Evolutionary conservation across 2,888 invertebrate genomes (phyloP).

Genomic region (Sesia bembeciformis): DNA sequence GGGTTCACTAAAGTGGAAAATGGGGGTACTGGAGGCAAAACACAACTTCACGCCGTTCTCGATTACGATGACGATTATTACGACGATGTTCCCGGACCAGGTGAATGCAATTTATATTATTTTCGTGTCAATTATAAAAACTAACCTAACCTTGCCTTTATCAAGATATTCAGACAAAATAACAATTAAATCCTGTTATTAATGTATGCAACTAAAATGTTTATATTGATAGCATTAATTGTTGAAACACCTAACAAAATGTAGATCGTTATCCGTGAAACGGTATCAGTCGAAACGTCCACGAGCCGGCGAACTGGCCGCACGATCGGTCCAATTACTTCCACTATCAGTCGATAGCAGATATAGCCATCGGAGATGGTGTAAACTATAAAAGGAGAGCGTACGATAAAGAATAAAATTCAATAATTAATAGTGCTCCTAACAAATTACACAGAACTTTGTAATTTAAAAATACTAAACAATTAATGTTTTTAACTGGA

Average conservation of each 20-base stretch:
- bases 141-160: not conserved
- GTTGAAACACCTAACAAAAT: slow-evolving; percentile 13
- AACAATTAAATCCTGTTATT: slow-evolving; percentile 28
- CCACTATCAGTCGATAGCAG: slow-evolving; percentile 37
- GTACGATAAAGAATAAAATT: not conserved
- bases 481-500: too few species aligned
- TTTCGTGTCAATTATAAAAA: not conserved
- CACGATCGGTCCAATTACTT: slow-evolving; percentile 38
- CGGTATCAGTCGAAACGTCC: slow-evolving; percentile 12
- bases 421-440: not conserved
- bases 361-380: slow-evolving; percentile 21
- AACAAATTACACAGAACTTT: too few species aligned
- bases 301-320: slow-evolving; percentile 19
- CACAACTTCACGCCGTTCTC: slow-evolving; percentile 81
- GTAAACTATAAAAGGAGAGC: slow-evolving; percentile 11
- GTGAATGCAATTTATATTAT: slow-evolving; percentile 23
- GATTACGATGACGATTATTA: slow-evolving; percentile 79
- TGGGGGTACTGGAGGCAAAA: slow-evolving; percentile 73
- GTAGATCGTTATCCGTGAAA: slow-evolving; percentile 28
- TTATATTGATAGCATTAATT: slow-evolving; percentile 11
- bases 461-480: too few species aligned
- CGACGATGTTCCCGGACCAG: slow-evolving; percentile 75
- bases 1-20: slow-evolving; percentile 78
- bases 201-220: slow-evolving; percentile 9
- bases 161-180: not conserved